phyloP scores from a whole-genome alignment of 2,888 invertebrate genomes.

The Bombylius discolor region DNA sequence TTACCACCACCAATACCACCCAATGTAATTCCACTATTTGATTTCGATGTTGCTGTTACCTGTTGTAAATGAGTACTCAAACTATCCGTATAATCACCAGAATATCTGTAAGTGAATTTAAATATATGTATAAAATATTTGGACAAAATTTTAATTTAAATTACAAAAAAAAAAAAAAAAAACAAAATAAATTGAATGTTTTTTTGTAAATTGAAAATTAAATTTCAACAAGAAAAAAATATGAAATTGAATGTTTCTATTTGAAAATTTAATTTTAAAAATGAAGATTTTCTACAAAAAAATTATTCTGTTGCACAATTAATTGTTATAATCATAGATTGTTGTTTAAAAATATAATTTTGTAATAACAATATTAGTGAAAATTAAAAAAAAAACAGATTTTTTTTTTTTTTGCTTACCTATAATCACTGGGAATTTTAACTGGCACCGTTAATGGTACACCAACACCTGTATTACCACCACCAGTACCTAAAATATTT shows the following conservation, averaged over 20 bases:
- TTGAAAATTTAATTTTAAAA: no score
- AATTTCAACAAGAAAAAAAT: no score
- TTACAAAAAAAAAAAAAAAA: no score
- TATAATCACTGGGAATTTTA: slow-evolving; percentile 54
- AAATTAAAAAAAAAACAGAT: background rate
- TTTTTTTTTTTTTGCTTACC: slow-evolving; percentile 15
- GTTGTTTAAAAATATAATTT: no score
- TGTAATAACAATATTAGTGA: background rate
- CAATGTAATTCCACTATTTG: background rate
- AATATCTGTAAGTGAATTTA: slow-evolving; percentile 22
- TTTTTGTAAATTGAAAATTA: no score
- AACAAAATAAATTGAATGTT: no score
- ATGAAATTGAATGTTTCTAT: no score
- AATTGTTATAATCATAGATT: no score
- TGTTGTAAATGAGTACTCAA: slow-evolving; percentile 19
- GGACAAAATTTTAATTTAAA: no score
- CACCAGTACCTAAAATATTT: slow-evolving; percentile 14
- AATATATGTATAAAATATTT: no score
- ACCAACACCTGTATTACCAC: slow-evolving; percentile 31
- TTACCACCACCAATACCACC: background rate
- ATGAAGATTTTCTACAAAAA: no score
- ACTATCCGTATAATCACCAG: slow-evolving; percentile 32
- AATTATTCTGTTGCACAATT: no score
- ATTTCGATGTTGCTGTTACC: slow-evolving; percentile 2
- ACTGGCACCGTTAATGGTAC: slow-evolving; percentile 69